These are phyloP conservation scores for Bergia sp. DNA, from an alignment of 92 coral and sea anemone species.

Conservation along the genomic window DNA sequence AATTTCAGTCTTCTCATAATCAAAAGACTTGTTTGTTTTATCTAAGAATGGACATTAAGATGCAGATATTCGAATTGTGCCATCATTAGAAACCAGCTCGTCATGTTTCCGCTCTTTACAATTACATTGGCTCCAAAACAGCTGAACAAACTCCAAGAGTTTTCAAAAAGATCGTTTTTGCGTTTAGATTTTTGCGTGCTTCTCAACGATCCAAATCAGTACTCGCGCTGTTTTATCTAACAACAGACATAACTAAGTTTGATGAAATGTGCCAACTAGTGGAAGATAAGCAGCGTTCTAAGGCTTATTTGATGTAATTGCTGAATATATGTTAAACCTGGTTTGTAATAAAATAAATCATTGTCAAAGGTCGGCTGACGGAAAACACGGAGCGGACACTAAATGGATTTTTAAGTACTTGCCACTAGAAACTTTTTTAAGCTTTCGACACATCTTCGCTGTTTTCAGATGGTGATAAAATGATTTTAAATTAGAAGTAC, in stretches of 20 bases:
- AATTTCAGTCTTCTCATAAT: neutral
- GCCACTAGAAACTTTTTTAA: neutral
- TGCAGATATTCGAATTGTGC: neutral
- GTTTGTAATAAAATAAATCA: neutral
- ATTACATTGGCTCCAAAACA: neutral
- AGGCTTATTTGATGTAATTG: neutral
- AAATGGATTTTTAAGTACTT: neutral
- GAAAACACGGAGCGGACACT: neutral
- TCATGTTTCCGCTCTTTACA: neutral
- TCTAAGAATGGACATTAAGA: neutral
- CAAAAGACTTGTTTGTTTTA: neutral
- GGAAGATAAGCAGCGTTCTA: neutral
- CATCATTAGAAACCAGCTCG: neutral
- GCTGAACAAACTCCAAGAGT: constrained; percentile 17
- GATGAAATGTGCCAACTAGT: neutral
- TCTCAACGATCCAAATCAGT: neutral
- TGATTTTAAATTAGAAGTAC: constrained; percentile 6
- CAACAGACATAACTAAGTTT: neutral
- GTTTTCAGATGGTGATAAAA: constrained; percentile 8
- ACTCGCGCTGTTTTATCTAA: neutral
- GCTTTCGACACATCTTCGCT: constrained; percentile 7
- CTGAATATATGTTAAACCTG: neutral
- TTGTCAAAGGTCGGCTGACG: neutral
- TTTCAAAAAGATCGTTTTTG: constrained; percentile 2
- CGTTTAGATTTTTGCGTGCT: neutral